These are phyloP conservation scores for Catocala sponsa DNA, from an alignment of 2,888 invertebrate genomes.

Conservation along the genomic window DNA sequence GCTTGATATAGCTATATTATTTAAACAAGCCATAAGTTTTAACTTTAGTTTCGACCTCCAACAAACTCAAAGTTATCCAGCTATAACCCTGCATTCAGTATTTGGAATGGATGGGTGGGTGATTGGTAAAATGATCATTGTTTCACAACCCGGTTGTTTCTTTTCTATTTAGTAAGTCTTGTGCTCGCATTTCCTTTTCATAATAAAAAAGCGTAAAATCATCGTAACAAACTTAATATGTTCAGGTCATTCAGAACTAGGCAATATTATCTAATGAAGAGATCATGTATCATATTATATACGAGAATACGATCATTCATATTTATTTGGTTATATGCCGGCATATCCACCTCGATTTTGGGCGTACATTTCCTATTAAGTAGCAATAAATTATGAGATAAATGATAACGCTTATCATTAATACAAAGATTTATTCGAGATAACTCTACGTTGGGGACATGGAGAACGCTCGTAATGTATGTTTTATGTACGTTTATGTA, in stretches of 20 bases:
- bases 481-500: constrained; percentile 53
- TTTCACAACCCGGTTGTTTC: constrained; percentile 1
- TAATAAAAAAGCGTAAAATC: too few relatives aligned
- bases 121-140: constrained; percentile 9
- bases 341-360: constrained; percentile 34
- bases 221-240: too few relatives aligned
- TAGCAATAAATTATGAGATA: constrained; percentile 53
- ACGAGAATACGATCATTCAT: constrained; percentile 37
- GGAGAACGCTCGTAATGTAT: constrained; percentile 42
- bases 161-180: background rate
- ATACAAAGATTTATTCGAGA: constrained; percentile 51
- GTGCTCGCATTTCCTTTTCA: background rate
- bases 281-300: constrained; percentile 22
- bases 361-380: constrained; percentile 37
- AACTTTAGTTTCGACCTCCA: constrained; percentile 16
- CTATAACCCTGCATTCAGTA: constrained; percentile 14
- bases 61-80: constrained; percentile 11
- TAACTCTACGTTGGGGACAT: constrained; percentile 44
- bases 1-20: constrained; percentile 37
- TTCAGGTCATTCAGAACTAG: too few relatives aligned
- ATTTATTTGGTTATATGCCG: constrained; percentile 50
- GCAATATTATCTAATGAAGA: too few relatives aligned
- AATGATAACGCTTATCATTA: constrained; percentile 56
- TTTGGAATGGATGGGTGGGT: constrained; percentile 8
- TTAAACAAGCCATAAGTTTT: constrained; percentile 28